Base-by-base conservation (phyloP, 2,113 vertebrate species). In the Desmodus rotundus region DNA sequence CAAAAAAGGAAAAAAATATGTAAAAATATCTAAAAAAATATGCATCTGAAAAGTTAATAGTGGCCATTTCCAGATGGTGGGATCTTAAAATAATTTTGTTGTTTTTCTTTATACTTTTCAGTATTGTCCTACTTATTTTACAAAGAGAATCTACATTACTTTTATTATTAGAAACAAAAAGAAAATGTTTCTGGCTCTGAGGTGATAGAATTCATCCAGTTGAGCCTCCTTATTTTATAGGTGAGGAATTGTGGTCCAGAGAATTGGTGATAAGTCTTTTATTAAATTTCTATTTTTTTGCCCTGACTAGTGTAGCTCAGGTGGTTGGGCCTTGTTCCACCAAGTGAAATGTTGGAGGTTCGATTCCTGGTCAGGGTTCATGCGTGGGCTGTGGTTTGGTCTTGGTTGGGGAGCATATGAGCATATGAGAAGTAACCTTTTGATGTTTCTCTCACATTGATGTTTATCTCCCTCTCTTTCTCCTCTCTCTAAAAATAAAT, bases 61-160 rank as follows among this genome's bases (percentile, higher is more conserved):
- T 63, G 8, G 43, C 20, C 95, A 17, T 81, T 94, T 82, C n/a
- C 28, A 68, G 61, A 72, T 74, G 28, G n/a, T 61, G 19, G 16
- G 7, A 54, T 19, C 36, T 43, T 76, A 47, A 54, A 87, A 80
- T 56, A 45, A 72, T 86, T 90, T 96, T 52, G 4, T 31, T 43
- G n/a, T 19, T 95, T 87, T 81, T 52, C 58, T 87, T 96, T 47
- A 15, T 68, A 41, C n/a, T 91, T 88, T 94, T 87, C 31, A 63
- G 9, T 73, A 54, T 56, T 41, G 58, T 50, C 84, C 50, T 87
- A 54, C 91, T 91, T 83, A 85, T 47, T 93, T 96, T 54, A 33
- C 52, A 52, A 0, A 92, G 54, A 81, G 36, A 84, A 72, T 28
- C 58, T 41, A 28, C 10, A 36, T 92, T 76, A 78, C 20, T 78